These are phyloP conservation scores for Danio choprae DNA, from an alignment of 2,797 vertebrate genomes.

Conservation along the genomic window DNA sequence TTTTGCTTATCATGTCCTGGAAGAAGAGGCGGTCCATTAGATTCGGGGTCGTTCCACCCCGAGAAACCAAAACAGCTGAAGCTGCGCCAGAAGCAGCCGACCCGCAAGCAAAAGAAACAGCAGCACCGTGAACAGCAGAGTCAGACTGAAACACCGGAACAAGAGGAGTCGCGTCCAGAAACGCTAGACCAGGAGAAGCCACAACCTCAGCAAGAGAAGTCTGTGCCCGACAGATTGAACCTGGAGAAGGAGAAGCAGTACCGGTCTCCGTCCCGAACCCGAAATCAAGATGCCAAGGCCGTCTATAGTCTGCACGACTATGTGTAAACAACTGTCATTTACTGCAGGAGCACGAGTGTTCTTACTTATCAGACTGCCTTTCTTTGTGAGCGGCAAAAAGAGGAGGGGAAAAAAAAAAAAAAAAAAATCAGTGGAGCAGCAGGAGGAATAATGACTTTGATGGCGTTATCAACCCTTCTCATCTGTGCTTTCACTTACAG, in stretches of 20 bases:
- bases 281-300: conserved; percentile 71
- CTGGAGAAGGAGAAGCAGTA: conserved; percentile 46
- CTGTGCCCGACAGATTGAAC: conserved; percentile 43
- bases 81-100: conserved; percentile 37
- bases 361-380: conserved; percentile 46
- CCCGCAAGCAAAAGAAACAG: conserved; percentile 26
- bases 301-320: conserved; percentile 81
- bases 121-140: conserved; percentile 57
- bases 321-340: conserved; percentile 62
- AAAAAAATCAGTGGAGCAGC: conserved; percentile 22
- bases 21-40: conserved; percentile 69
- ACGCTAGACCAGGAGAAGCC: conserved; percentile 56
- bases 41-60: conserved; percentile 62
- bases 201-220: conserved; percentile 46
- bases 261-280: conserved; percentile 65
- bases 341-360: conserved; percentile 23
- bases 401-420: conserved; percentile 52
- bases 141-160: conserved; percentile 61
- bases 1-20: conserved; percentile 87
- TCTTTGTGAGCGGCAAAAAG: conserved; percentile 44
- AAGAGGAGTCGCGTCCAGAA: conserved; percentile 54
- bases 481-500: conserved; percentile 52
- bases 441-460: conserved; percentile 62
- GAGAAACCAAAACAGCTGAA: conserved; percentile 50
- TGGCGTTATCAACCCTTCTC: conserved; percentile 56